Conservation (phyloP, 2,113 vertebrate species). For the Silurus meridionalis region DNA sequence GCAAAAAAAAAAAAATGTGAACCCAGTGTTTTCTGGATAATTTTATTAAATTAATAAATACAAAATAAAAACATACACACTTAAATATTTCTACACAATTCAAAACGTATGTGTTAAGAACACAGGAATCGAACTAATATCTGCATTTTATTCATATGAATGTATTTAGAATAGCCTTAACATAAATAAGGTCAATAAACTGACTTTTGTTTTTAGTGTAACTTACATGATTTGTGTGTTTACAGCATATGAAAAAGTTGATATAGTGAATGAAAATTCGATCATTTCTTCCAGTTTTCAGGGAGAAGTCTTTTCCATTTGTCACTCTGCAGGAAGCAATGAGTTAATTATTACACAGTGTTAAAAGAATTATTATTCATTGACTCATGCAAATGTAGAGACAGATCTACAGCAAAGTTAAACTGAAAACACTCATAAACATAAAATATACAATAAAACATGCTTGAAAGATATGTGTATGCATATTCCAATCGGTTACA, state of each 20-base stretch:
- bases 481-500: neutral
- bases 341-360: slow-evolving; percentile 13
- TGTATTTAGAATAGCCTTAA: slow-evolving; percentile 15
- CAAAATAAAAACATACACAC: slow-evolving; percentile 8
- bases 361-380: slow-evolving; percentile 17
- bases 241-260: slow-evolving; percentile 4
- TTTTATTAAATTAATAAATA: slow-evolving; percentile 53
- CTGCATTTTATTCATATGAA: neutral
- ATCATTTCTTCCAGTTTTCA: slow-evolving; percentile 72
- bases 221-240: slow-evolving; percentile 20
- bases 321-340: slow-evolving; percentile 70
- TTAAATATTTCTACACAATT: neutral
- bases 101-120: slow-evolving; percentile 43
- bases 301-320: slow-evolving; percentile 75
- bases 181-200: slow-evolving; percentile 30
- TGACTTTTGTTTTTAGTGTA: slow-evolving; percentile 42
- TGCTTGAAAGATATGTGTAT: neutral
- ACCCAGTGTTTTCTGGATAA: neutral
- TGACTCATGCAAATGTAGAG: neutral
- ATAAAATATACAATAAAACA: neutral
- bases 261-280: slow-evolving; percentile 12
- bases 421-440: neutral
- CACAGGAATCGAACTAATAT: slow-evolving; percentile 20
- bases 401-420: neutral
- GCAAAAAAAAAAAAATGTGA: neutral